Percentiles rank a stretch among this genome's conserved stretches.
phyloP scores from a whole-genome alignment of 2,113 vertebrate genomes.

The Muntiacus reevesi region DNA sequence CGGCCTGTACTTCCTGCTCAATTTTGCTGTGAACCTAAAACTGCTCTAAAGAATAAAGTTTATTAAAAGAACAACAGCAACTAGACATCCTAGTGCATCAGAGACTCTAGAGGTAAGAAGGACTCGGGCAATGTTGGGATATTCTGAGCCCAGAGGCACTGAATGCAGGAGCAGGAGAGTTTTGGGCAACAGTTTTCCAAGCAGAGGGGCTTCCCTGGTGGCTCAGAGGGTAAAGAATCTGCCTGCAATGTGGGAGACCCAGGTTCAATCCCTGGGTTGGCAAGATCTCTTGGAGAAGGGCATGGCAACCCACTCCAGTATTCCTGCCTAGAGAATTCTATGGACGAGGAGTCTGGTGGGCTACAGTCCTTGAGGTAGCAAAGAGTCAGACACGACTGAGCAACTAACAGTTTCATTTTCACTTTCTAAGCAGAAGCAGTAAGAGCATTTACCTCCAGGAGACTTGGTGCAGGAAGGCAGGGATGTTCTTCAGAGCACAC shows the following conservation, averaged over 20 bases:
- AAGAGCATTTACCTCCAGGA: neutral
- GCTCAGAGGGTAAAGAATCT: neutral
- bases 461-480: neutral
- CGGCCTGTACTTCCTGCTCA: neutral
- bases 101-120: neutral
- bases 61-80: neutral
- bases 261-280: neutral
- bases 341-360: neutral
- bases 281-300: neutral
- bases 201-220: neutral
- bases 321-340: neutral
- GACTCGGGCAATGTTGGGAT: neutral
- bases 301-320: neutral
- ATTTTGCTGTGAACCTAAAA: constrained; percentile 14
- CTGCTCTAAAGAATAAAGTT: neutral
- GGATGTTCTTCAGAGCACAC: neutral
- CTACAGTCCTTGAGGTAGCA: neutral
- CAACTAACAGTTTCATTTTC: neutral
- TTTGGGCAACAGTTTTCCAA: neutral
- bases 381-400: neutral
- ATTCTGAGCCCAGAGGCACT: neutral
- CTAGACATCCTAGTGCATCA: neutral
- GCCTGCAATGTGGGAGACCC: neutral
- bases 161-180: neutral
- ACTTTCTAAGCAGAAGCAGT: neutral